A percentile compares a stretch with the other conserved stretches of the same genome.
These are phyloP conservation scores for Digitonthophagus gazella DNA, from an alignment of 2,888 invertebrate species.

Conservation along the genomic window DNA sequence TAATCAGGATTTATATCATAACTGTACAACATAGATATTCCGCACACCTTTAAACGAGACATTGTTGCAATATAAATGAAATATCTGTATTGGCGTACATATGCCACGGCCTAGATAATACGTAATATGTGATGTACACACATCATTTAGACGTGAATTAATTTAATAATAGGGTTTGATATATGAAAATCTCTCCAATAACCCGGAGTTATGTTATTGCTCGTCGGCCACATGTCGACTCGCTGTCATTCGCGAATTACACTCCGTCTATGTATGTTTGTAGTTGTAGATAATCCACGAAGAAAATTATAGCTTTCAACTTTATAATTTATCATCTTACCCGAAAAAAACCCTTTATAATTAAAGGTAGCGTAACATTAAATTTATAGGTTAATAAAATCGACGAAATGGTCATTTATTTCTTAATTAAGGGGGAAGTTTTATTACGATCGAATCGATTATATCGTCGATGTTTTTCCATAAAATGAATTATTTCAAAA, in stretches of 20 bases:
- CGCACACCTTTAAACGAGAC: neutral
- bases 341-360: neutral
- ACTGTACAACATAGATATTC: neutral
- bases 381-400: neutral
- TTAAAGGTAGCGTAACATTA: neutral
- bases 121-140: neutral
- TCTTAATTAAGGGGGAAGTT: neutral
- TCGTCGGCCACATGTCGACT: neutral
- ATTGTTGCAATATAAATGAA: neutral
- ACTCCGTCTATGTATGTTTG: too few relatives aligned
- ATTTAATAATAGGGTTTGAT: neutral
- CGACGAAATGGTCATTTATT: neutral
- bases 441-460: neutral
- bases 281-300: neutral
- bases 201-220: neutral
- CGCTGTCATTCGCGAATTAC: neutral
- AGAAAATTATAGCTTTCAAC: neutral
- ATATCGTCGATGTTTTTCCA: too few relatives aligned
- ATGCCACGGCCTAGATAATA: neutral
- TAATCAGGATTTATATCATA: neutral
- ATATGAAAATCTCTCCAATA: neutral
- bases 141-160: neutral
- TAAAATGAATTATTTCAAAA: neutral
- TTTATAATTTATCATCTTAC: neutral
- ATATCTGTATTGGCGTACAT: neutral